Conservation (phyloP, 2,888 invertebrate species). For the Operophtera brumata region DNA sequence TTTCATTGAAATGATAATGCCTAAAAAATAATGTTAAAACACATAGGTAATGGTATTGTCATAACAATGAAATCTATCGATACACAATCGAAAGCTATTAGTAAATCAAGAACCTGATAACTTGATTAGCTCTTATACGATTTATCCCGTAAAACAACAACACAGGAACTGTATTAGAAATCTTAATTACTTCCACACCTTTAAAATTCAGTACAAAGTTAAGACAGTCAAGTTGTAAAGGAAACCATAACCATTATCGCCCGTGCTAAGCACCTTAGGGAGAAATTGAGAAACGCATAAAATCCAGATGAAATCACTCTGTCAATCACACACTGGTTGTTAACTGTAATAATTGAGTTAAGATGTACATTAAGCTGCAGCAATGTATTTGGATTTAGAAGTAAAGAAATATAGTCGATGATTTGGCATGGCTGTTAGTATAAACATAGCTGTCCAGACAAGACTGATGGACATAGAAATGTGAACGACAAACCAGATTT, state of each 20-base stretch:
- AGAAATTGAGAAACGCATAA: not conserved
- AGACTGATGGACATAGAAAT: conserved; percentile 25
- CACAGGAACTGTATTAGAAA: conserved; percentile 39
- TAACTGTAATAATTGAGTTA: not conserved
- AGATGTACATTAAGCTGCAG: not conserved
- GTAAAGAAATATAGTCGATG: not conserved
- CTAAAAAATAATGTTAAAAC: too few species aligned
- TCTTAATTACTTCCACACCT: conserved; percentile 39
- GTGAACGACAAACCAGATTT: not conserved
- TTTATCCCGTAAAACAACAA: conserved; percentile 23
- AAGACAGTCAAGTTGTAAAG: conserved; percentile 7
- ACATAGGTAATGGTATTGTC: too few species aligned
- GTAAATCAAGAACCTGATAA: conserved; percentile 16
- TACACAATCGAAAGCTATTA: conserved; percentile 14
- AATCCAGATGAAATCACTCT: not conserved
- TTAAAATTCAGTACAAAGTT: conserved; percentile 6
- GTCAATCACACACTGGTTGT: not conserved
- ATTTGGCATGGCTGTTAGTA: conserved; percentile 35
- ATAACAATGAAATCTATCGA: too few species aligned
- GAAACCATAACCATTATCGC: conserved; percentile 7
- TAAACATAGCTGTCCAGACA: conserved; percentile 36
- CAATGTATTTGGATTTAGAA: not conserved
- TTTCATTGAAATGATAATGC: too few species aligned
- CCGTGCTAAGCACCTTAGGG: not conserved
- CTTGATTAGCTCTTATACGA: conserved; percentile 14